Conservation (phyloP, 2,113 vertebrate species). For the Aix galericulata region DNA sequence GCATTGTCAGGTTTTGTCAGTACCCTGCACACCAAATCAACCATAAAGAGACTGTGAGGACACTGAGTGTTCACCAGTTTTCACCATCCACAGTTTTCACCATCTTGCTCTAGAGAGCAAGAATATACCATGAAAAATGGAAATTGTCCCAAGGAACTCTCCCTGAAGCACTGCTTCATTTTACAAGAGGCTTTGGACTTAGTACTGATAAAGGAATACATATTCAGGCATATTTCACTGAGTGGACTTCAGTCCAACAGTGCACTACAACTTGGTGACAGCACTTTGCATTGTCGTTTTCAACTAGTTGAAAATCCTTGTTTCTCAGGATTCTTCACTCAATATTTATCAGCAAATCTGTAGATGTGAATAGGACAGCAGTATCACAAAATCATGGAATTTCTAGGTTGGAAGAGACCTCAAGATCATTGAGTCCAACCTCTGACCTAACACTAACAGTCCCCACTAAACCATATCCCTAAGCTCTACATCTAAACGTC, state of each 20-base stretch:
- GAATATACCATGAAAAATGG: background rate
- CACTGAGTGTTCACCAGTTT: background rate
- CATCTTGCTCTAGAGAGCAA: background rate
- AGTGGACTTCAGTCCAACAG: background rate
- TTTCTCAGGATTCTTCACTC: background rate
- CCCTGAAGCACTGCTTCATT: background rate
- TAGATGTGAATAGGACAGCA: background rate
- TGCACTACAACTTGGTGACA: background rate
- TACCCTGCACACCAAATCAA: background rate
- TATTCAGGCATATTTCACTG: background rate
- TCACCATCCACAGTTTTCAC: background rate
- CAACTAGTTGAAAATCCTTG: background rate
- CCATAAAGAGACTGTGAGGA: background rate
- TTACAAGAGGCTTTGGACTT: background rate
- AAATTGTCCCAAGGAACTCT: background rate
- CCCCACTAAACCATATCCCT: no score
- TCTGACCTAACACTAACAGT: no score
- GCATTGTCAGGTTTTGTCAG: background rate
- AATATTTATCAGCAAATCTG: background rate
- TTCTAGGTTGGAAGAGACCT: no score
- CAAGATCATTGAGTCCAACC: no score
- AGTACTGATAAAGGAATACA: background rate
- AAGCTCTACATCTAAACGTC: no score
- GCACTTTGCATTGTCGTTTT: background rate
- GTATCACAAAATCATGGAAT: no score